Evolutionary conservation across 2,113 vertebrate species (phyloP).

Genomic region (Carlito syrichta): DNA sequence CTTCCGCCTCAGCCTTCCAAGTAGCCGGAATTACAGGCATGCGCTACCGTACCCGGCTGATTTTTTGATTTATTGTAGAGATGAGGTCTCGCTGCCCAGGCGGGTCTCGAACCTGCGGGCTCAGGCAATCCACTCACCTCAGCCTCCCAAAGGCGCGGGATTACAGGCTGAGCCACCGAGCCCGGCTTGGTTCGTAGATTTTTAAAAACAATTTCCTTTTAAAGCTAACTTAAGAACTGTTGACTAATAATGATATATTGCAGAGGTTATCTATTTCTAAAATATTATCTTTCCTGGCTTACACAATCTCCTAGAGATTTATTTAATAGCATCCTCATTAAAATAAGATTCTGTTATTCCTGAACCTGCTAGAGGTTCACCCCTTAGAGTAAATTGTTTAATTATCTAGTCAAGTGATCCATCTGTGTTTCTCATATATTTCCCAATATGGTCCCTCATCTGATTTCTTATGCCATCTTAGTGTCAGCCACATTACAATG

Average conservation of each 20-base stretch:
- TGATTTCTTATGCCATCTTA: not conserved
- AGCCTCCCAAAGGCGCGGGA: too few species aligned
- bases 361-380: not conserved
- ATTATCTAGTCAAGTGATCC: not conserved
- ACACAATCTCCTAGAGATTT: not conserved
- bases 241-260: not conserved
- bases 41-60: too few species aligned
- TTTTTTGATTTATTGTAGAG: too few species aligned
- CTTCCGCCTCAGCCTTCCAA: too few species aligned
- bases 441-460: not conserved
- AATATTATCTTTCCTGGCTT: not conserved
- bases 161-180: too few species aligned
- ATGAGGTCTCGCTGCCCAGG: too few species aligned
- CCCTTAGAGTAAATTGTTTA: constrained; percentile 20
- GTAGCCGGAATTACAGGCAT: too few species aligned
- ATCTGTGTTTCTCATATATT: not conserved
- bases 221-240: not conserved
- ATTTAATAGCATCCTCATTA: not conserved
- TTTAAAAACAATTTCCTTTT: not conserved
- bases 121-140: too few species aligned
- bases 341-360: not conserved
- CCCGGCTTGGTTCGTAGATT: not conserved
- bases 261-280: not conserved
- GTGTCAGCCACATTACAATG: not conserved
- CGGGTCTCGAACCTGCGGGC: too few species aligned